Evolutionary conservation across 1,140 invertebrate genomes (phyloP), one percentile per base, ranked within the genome.

Genomic region (Drosophila setifemur): DNA sequence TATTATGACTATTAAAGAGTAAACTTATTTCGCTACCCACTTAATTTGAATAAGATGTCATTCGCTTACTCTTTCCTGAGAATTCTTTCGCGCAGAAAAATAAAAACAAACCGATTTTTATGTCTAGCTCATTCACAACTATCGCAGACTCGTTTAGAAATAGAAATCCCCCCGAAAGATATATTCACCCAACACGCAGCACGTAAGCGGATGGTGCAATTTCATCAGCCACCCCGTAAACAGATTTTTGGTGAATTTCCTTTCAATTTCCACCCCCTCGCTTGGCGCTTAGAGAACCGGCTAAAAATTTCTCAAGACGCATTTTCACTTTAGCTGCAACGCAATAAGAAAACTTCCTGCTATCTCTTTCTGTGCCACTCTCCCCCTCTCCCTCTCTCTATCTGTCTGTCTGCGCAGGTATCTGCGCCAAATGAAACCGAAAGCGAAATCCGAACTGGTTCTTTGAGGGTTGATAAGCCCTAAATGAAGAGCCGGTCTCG

Each of bases 371-470:
- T 18, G 21, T 25, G 7, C 19, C 12, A 33, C 31, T 43, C 23
- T 40, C 47, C 12, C 49, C n/a, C n/a, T n/a, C n/a, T n/a, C n/a
- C n/a, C n/a, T n/a, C n/a, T n/a, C n/a, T n/a, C n/a, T n/a, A n/a
- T n/a, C n/a, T n/a, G n/a, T n/a, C n/a, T n/a, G n/a, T 25, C 21
- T 86, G 79, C 81, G 81, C 81, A 85, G 57, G 81, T 85, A 79
- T 28, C 54, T 35, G 35, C 29, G 29, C 21, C 21, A n/a, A n/a
- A 70, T 50, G 69, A 63, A 61, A 53, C 11, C 14, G 35, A 64
- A 69, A 75, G 43, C 14, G 45, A 75, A 76, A 73, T 48, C 69
- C 42, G 26, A 63, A 68, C 70, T 29, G 50, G 74, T 79, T 79
- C 45, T 33, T 25, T 1, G 35, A 37, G 75, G 79, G 70, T 67